Base-by-base conservation (phyloP, 2,797 vertebrate species). In the Myotis daubentonii region DNA sequence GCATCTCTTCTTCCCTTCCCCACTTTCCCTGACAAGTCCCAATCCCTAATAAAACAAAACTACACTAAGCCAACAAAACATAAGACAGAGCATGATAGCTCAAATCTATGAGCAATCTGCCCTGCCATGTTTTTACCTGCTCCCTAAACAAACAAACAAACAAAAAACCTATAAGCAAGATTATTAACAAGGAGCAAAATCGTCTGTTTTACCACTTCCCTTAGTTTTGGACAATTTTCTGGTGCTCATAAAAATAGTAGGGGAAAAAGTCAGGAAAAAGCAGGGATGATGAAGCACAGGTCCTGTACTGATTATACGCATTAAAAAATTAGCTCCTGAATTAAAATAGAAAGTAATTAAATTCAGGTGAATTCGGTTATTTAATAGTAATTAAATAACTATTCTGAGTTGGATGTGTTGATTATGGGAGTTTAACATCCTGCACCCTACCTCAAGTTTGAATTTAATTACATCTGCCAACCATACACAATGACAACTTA, bases 291-390 rank as follows among this genome's bases (percentile, higher is more conserved):
- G 25, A 86, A 89, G 36, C 12, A 78, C 1, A 75, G 38, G 55
- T 30, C 9, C 38, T 53, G 38, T 30, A 82, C 36, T 78, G 68
- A 70, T 53, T 66, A 60, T 68, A 47, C n/a, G 23, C 33, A 83
- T 80, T 75, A 19, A 49, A 94, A 87, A 68, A 82, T 49, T 28
- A 84, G 68, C 49, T 88, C 8, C 28, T 93, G 80, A 91, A 83
- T 66, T 78, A 89, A 88, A 88, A 76, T 93, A 19, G 19, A 94
- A 96, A 28, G 53, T 75, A 91, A 96, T 76, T 84, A 89, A 96
- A 89, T 93, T 79, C 65, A 96, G 60, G 11, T 74, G 11, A 92
- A 19, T 82, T 68, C n/a, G 5, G n/a, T 68, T 68, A 68, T 33
- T 66, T 33, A 66, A 66, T 66, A 66, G 65, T 66, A 66, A 33